Percentiles rank a stretch among this genome's conserved stretches.
Conservation (phyloP, 2,113 vertebrate species). For the Eptesicus fuscus region DNA sequence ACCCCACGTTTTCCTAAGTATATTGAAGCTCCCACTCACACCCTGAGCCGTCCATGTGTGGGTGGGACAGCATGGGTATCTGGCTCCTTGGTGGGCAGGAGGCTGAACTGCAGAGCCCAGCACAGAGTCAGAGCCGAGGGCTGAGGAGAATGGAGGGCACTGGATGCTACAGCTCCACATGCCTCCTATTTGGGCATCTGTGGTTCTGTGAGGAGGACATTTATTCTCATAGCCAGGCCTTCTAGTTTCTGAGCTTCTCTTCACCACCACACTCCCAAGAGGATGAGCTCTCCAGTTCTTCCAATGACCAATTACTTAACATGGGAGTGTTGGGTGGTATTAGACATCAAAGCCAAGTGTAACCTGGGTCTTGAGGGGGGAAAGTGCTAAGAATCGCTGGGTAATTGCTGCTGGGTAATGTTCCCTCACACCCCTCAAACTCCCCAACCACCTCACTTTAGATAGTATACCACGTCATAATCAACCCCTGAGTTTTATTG, state of each 20-base stretch:
- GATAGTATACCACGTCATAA: neutral
- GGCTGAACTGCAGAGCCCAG: neutral
- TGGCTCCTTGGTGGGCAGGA: neutral
- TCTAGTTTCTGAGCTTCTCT: neutral
- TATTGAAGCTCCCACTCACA: neutral
- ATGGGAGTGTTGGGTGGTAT: neutral
- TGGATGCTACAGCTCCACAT: neutral
- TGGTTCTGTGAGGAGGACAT: neutral
- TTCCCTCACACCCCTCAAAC: neutral
- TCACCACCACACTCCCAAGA: neutral
- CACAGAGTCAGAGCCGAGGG: accelerated
- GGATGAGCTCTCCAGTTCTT: neutral
- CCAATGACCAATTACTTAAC: neutral
- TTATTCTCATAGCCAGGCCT: neutral
- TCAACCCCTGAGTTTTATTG: neutral
- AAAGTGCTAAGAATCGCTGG: neutral
- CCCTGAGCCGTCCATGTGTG: neutral
- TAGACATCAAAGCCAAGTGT: neutral
- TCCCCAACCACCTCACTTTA: neutral
- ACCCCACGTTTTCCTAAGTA: neutral
- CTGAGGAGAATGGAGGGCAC: neutral
- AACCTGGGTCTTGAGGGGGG: neutral
- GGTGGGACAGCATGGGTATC: neutral
- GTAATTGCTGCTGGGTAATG: neutral
- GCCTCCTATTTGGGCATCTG: too few species aligned